Percentiles rank a stretch among this genome's conserved stretches.
phyloP scores from a whole-genome alignment of 2,888 invertebrate species.

The Aphidoletes aphidimyza region DNA sequence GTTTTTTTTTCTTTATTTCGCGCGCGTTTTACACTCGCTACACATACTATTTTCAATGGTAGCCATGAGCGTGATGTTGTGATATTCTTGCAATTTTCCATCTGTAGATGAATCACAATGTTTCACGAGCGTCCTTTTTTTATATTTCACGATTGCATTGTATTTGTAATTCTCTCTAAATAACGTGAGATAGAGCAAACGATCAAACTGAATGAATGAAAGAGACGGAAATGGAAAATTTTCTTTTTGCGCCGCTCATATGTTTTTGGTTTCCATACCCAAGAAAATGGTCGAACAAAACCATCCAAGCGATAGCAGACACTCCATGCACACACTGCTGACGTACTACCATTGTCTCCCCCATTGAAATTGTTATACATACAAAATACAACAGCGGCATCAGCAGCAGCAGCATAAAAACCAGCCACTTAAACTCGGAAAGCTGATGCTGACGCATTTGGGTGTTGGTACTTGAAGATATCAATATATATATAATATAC shows the following conservation, averaged over 20 bases:
- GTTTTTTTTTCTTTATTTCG: not conserved
- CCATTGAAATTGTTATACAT: not conserved
- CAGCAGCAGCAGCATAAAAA: not conserved
- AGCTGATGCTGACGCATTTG: slow-evolving; percentile 37
- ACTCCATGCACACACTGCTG: not conserved
- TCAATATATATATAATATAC: too few relatives aligned
- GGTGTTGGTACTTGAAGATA: slow-evolving; percentile 43
- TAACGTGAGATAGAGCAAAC: too few relatives aligned
- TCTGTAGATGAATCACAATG: not conserved
- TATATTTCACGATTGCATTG: not conserved
- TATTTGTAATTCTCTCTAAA: not conserved
- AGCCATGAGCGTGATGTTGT: not conserved
- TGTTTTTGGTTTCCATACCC: not conserved
- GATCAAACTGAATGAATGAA: too few relatives aligned
- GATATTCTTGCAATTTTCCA: slow-evolving; percentile 43
- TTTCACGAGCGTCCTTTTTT: not conserved
- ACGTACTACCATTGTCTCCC: slow-evolving; percentile 5
- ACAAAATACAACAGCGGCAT: not conserved
- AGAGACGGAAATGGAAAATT: too few relatives aligned
- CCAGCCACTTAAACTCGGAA: not conserved
- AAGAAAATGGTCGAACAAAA: not conserved
- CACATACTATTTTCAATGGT: too few relatives aligned
- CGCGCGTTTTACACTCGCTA: too few relatives aligned
- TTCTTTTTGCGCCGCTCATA: too few relatives aligned
- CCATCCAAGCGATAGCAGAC: not conserved